A percentile compares a stretch with the other conserved stretches of the same genome.
These are phyloP conservation scores for Idaea dimidiata DNA, from an alignment of 2,888 invertebrate genomes.

Conservation along the genomic window DNA sequence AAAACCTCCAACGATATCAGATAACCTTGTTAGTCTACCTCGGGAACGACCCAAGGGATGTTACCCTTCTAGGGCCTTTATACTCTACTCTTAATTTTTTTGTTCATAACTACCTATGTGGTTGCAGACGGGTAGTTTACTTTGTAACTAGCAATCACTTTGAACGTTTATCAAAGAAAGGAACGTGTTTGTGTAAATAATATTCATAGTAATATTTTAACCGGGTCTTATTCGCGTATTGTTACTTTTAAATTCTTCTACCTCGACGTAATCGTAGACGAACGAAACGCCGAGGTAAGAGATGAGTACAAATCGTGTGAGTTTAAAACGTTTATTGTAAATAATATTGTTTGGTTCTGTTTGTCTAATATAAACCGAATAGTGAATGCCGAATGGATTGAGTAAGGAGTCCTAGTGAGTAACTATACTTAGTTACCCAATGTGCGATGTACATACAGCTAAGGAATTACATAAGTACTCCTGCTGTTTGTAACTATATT, in stretches of 20 bases:
- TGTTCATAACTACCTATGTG: conserved; percentile 7
- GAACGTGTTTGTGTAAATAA: background rate
- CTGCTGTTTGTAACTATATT: no score
- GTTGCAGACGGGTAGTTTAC: background rate
- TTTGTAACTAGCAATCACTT: background rate
- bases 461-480: no score
- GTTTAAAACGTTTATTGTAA: no score
- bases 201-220: no score
- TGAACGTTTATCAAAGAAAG: background rate
- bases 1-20: conserved; percentile 18
- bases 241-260: no score
- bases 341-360: background rate
- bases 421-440: no score
- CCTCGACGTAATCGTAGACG: no score
- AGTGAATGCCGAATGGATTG: background rate
- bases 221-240: no score
- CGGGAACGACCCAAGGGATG: conserved; percentile 18
- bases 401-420: no score
- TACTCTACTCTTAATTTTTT: conserved; percentile 8
- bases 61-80: conserved; percentile 11
- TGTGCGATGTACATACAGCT: no score
- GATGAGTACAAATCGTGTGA: no score
- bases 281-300: no score
- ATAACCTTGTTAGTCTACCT: conserved; percentile 15
- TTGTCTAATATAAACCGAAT: background rate